Evolutionary conservation across 2,888 invertebrate species (phyloP), one percentile per base, ranked within the genome.

Genomic region (Elmis aenea): DNA sequence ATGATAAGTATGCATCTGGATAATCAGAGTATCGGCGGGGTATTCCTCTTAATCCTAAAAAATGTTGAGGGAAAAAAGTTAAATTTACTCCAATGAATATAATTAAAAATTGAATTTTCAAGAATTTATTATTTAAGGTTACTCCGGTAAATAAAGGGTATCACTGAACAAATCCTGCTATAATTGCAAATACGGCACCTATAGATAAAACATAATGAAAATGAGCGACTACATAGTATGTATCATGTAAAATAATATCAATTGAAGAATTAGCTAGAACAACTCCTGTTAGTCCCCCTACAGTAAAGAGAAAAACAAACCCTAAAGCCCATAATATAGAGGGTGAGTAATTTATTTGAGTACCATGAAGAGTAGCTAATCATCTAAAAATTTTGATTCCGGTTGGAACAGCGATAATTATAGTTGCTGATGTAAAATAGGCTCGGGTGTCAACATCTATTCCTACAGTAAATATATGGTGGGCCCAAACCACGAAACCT

Each of bases 331-430:
- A 85, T 56, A 81, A 45, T 56, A 79, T 70, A 15, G 76, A 66
- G 0, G 81, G 75, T 0, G 72, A 75, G 54, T 72, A 76, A 31
- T 68, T 70, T 55, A 83, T 61, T 72, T 76, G 74, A 13, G 75
- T 68, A 48, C 83, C 83, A 57, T 79, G 75, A 12, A 85, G 48
- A 8, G 83, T 83, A 1, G 82, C 80, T 68, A 85, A 55, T 77
- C 85, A 86, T 15, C 83, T 81, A 68, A 86, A 86, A 70, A 88
- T 76, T 76, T 87, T 87, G 75, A 88, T 83, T 51, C 85, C 87
- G 10, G 87, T 88, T 0, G 87, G 86, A 0, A 88, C 76, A 1
- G 85, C 86, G 84, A 88, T 88, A 75, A 88, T 83, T 78, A 86
- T 86, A 10, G 86, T 88, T 0, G 85, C 85, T 26, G 86, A 81